Conservation (phyloP, 2,113 vertebrate genomes). For the Alexandromys fortis region DNA sequence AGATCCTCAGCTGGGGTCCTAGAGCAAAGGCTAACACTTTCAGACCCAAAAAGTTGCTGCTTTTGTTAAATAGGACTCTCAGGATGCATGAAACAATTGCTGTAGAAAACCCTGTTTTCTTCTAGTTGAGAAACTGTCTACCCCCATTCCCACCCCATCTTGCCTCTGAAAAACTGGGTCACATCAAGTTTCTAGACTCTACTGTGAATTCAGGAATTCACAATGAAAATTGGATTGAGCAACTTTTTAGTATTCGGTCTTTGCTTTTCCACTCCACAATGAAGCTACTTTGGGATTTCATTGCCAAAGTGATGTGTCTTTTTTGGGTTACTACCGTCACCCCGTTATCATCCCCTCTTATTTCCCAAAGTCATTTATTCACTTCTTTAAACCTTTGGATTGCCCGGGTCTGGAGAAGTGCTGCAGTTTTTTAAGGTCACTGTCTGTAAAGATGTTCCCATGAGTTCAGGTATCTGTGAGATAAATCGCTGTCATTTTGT, state of each 20-base stretch:
- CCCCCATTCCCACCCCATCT: neutral
- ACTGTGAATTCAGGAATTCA: constrained; percentile 50
- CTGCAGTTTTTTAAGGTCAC: constrained; percentile 62
- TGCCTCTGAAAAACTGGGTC: neutral
- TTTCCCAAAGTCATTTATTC: constrained; percentile 31
- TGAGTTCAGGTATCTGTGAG: constrained; percentile 36
- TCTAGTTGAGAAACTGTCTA: neutral
- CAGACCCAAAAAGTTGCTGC: neutral
- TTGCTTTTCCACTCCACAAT: constrained; percentile 36
- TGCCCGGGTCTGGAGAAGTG: neutral
- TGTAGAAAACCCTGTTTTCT: neutral
- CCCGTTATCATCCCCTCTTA: neutral
- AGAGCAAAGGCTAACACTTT: neutral
- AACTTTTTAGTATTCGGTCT: constrained; percentile 54
- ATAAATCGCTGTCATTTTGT: constrained; percentile 63
- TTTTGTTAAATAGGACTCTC: neutral
- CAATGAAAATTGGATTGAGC: constrained; percentile 33
- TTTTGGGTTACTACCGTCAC: no score
- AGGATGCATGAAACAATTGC: neutral
- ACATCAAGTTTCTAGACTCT: neutral
- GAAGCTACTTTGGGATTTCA: constrained; percentile 61
- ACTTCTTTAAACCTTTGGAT: neutral
- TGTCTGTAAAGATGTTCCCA: constrained; percentile 59
- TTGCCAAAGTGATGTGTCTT: neutral
- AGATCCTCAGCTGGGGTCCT: neutral